Evolutionary conservation across 2,888 invertebrate genomes (phyloP), one percentile per base, ranked within the genome.

Genomic region (Anarsia innoxiella): DNA sequence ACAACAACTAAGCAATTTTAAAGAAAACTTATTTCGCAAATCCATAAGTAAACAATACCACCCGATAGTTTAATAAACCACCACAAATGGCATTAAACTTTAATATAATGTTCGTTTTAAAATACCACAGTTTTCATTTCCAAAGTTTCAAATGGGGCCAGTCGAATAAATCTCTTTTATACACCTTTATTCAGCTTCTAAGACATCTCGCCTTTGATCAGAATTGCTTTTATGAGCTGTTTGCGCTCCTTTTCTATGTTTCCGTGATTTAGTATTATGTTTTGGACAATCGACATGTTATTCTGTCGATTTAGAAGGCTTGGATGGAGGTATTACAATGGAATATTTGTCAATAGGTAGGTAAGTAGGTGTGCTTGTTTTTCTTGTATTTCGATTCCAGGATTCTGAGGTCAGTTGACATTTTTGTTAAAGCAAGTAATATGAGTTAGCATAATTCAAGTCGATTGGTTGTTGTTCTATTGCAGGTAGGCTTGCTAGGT

Each of bases 51-150:
- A 73, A 76, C 77, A 80, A 78, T 64, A 66, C 74, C 69, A 52
- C 66, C 61, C 70, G 71, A 79, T 76, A 74, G n/a, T n/a, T n/a
- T n/a, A n/a, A n/a, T n/a, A n/a, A n/a, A n/a, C n/a, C n/a, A n/a
- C 76, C 75, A 78, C 69, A 77, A 82, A 82, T 79, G 78, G 78
- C 56, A 68, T 76, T 79, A 78, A 80, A 82, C 80, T 82, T 83
- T 80, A 78, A 76, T 77, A 66, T 78, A 78, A 79, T 79, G 79
- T 82, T 82, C 80, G 78, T 82, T 83, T 80, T 78, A 79, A 79
- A 72, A 80, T 78, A 73, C 69, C 66, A 72, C 74, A 76, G 69
- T 80, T 82, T 79, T 76, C 76, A 79, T 77, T n/a, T 78, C 66
- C 62, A 74, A 41, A 66, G 76, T 75, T 75, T 71, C 74, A n/a